Percentiles rank a stretch among this genome's conserved stretches.
Evolutionary conservation across 1,140 invertebrate species (phyloP).

Genomic region (Bombus sylvicola): DNA sequence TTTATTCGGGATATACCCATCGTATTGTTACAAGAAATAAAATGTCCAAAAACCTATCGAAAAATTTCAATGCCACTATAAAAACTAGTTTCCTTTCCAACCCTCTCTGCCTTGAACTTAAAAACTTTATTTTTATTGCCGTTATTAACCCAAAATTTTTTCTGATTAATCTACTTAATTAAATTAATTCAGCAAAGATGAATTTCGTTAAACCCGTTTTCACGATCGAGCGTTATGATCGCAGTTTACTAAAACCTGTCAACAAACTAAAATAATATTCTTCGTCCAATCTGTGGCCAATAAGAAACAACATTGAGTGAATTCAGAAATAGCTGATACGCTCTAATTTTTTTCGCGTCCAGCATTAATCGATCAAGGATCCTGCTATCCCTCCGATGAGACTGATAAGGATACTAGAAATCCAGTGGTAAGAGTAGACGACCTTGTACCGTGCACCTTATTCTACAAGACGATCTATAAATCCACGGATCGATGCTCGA

Average conservation of each 20-base stretch:
- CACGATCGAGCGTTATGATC: neutral
- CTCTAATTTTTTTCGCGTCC: conserved; percentile 5
- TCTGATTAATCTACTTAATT: neutral
- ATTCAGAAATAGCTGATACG: conserved; percentile 8
- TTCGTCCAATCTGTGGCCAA: neutral
- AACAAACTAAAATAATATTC: neutral
- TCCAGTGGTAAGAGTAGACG: conserved; percentile 43
- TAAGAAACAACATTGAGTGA: neutral
- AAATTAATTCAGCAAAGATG: neutral
- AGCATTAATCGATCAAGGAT: conserved; percentile 30
- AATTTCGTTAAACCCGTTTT: neutral
- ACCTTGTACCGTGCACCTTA: conserved; percentile 53
- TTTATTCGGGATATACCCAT: neutral
- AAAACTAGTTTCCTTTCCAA: neutral
- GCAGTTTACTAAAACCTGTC: neutral
- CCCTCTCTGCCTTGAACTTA: neutral
- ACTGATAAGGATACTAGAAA: conserved; percentile 32
- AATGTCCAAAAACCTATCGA: neutral
- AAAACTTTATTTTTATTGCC: neutral
- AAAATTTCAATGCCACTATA: neutral
- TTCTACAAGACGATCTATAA: conserved; percentile 41
- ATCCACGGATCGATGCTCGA: conserved; percentile 44
- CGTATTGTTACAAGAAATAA: neutral
- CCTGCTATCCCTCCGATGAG: conserved; percentile 6
- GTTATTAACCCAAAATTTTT: neutral